Evolutionary conservation across 2,888 invertebrate genomes (phyloP), one percentile per base, ranked within the genome.

Genomic region (Copidosoma aretas): DNA sequence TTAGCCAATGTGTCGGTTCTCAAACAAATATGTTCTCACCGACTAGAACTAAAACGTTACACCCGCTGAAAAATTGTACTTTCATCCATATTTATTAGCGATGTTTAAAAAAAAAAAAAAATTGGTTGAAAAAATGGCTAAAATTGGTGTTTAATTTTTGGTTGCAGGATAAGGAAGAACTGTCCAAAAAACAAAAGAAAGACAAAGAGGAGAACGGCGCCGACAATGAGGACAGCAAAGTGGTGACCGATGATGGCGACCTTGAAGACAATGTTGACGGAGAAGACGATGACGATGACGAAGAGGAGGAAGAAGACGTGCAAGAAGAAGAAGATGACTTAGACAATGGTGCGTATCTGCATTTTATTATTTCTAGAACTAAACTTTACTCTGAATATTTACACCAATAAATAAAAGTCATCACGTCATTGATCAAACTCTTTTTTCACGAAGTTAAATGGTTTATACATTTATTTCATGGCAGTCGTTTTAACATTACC

Each of bases 171-270:
- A 91, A 91, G 85, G 86, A 86, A 75, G 90, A 91, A 68, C 91
- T 91, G 71, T 88, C 89, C 75, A 92, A 92, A 86, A 92, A 92
- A 86, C 89, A 90, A 85, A 91, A 91, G 86, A 92, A 91, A 86
- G 91, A 91, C 81, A 91, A 92, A 81, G 91, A 92, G 79, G 91
- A 91, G 43, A 91, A 89, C 66, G 90, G 89, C 32, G 89, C 89
- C 71, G 87, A 87, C 73, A 87, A 87, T 12, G 88, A 86, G 56
- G 86, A 86, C 56, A 86, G 70, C n/a, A 86, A 86, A 19, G 91
- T 90, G 68, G 89, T 88, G 72, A 88, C 89, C 68, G 89, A 89
- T 68, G 87, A 86, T 65, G 88, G 87, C 67, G 88, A 85, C 22
- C 90, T 89, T 32, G 89, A 88, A 62, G 90, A 89, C 73, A 88